A percentile compares a stretch with the other conserved stretches of the same genome.
Evolutionary conservation across 2,797 vertebrate species (phyloP).

Genomic region (Microcaecilia unicolor): DNA sequence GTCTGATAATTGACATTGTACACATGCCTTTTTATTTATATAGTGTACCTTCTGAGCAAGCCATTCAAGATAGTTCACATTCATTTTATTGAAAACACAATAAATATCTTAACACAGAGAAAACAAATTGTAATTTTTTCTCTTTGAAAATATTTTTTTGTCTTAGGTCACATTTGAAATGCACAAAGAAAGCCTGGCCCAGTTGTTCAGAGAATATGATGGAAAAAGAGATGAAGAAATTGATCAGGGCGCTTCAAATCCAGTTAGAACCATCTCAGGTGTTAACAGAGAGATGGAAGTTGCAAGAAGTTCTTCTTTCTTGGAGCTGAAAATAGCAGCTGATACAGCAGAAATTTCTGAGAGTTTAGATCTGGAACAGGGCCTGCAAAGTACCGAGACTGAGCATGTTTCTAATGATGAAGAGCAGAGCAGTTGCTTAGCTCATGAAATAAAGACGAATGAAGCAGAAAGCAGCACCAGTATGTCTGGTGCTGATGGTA

Average conservation of each 20-base stretch:
- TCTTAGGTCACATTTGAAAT: conserved; percentile 89
- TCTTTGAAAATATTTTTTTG: conserved; percentile 17
- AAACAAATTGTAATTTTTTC: too few species aligned
- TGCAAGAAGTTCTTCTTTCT: neutral
- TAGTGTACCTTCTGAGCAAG: too few species aligned
- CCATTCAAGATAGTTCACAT: too few species aligned
- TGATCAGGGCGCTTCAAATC: conserved; percentile 18
- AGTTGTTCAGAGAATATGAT: conserved; percentile 78
- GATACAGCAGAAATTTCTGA: neutral
- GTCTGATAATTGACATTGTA: too few species aligned
- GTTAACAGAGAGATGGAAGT: conserved; percentile 47
- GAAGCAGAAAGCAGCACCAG: too few species aligned
- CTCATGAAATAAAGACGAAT: conserved; percentile 10
- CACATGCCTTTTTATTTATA: too few species aligned
- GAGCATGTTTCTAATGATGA: conserved; percentile 7
- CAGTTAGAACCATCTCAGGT: conserved; percentile 63
- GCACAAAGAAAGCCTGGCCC: conserved; percentile 84
- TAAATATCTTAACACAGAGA: too few species aligned
- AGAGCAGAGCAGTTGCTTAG: neutral
- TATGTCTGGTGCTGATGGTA: too few species aligned
- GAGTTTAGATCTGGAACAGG: neutral
- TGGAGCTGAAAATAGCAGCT: conserved; percentile 21
- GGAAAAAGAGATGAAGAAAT: conserved; percentile 45
- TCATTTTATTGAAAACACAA: too few species aligned
- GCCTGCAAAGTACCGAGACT: conserved; percentile 1